These are phyloP conservation scores for Eulemur macaco DNA, from an alignment of 2,113 vertebrate species.

Conservation along the genomic window DNA sequence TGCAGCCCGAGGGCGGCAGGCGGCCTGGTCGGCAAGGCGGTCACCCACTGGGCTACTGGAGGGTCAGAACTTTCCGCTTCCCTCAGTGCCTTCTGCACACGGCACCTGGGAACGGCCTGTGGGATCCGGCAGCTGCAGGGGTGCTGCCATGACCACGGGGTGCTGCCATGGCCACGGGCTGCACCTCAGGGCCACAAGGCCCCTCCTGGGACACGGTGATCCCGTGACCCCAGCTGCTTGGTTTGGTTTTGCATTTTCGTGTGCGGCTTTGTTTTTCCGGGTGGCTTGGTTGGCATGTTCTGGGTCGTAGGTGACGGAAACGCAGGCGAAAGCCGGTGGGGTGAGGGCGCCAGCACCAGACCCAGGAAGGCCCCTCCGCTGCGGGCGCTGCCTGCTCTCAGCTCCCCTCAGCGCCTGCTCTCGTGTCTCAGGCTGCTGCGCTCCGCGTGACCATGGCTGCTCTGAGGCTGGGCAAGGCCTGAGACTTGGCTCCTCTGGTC, in stretches of 20 bases:
- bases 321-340: not conserved
- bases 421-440: not conserved
- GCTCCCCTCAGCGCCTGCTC: not conserved
- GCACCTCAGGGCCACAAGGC: not conserved
- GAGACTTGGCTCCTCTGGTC: not conserved
- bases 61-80: not conserved
- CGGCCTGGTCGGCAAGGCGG: not conserved
- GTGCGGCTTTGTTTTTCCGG: rapidly evolving
- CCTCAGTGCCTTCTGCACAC: not conserved
- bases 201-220: rapidly evolving
- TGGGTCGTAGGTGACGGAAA: rapidly evolving
- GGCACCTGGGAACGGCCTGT: rapidly evolving
- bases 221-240: not conserved
- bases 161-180: not conserved
- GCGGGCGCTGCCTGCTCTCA: too few species aligned
- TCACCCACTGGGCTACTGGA: not conserved
- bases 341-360: rapidly evolving
- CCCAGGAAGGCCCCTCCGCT: rapidly evolving
- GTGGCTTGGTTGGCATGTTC: rapidly evolving
- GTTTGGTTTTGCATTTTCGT: too few species aligned
- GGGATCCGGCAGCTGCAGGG: not conserved
- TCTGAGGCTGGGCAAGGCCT: not conserved
- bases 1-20: not conserved
- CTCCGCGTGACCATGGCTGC: rapidly evolving
- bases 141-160: not conserved